Conservation (phyloP, 1,140 invertebrate genomes). For the Lordiphosa collinella region DNA sequence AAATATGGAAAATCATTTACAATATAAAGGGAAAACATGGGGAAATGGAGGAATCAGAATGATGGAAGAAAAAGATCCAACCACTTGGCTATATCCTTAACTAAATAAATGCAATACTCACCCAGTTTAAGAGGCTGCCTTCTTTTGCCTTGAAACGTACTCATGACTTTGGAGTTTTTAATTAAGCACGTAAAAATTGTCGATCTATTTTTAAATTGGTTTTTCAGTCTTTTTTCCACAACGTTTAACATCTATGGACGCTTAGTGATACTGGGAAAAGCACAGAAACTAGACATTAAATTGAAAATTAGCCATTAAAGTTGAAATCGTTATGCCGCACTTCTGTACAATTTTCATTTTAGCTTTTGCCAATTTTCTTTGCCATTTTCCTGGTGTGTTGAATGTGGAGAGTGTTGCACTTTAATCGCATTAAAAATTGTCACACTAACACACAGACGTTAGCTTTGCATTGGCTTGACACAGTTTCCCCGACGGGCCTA, state of each 20-base stretch:
- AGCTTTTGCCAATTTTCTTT: conserved; percentile 16
- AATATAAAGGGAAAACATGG: no score
- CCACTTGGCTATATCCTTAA: conserved; percentile 1
- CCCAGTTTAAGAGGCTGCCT: conserved; percentile 36
- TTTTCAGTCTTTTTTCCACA: conserved; percentile 7
- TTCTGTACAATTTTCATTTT: conserved; percentile 16
- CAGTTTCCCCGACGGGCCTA: conserved; percentile 36
- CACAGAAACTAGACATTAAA: conserved; percentile 5
- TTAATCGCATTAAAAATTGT: conserved; percentile 75
- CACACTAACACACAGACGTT: conserved; percentile 48
- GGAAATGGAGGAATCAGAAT: no score
- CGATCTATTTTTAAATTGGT: conserved; percentile 1
- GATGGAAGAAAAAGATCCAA: no score
- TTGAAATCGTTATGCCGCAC: conserved; percentile 20
- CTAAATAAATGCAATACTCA: conserved; percentile 24
- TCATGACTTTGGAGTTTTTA: conserved; percentile 7
- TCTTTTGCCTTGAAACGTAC: conserved; percentile 6
- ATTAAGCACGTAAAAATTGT: not conserved
- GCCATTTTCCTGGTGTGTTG: conserved; percentile 22
- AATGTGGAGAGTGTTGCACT: conserved; percentile 61
- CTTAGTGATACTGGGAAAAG: conserved; percentile 16
- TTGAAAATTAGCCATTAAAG: conserved; percentile 9
- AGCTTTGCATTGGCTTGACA: conserved; percentile 33
- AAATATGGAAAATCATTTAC: no score
- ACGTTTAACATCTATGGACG: conserved; percentile 19